These are phyloP conservation scores for Pyrrhia umbra DNA, from an alignment of 2,888 invertebrate species.

Conservation along the genomic window DNA sequence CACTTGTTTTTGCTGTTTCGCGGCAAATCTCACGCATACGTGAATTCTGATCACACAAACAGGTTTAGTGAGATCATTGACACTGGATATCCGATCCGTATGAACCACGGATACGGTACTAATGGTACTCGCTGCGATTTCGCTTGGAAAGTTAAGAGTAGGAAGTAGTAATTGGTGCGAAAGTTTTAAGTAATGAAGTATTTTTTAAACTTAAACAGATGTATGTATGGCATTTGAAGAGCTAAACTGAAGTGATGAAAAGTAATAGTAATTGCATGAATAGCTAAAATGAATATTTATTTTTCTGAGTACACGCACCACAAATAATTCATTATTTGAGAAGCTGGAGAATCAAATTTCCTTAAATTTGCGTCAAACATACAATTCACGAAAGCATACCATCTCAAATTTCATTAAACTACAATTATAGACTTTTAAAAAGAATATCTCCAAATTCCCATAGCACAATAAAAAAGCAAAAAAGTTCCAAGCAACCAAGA, in stretches of 20 bases:
- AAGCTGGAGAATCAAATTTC: no score
- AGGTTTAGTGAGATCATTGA: conserved; percentile 61
- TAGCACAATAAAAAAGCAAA: conserved; percentile 1
- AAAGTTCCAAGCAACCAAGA: conserved; percentile 1
- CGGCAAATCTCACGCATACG: conserved; percentile 48
- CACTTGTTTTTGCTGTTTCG: conserved; percentile 38
- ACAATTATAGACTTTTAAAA: background rate
- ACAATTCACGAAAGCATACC: background rate
- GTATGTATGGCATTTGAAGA: background rate
- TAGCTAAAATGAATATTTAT: no score
- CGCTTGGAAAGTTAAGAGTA: conserved; percentile 44
- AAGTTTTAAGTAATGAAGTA: conserved; percentile 35
- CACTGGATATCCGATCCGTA: conserved; percentile 56
- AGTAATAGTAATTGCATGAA: no score
- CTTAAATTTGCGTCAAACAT: no score
- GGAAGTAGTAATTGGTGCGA: conserved; percentile 49
- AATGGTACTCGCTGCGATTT: conserved; percentile 44
- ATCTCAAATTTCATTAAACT: no score
- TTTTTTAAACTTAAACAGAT: conserved; percentile 2
- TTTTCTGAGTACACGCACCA: no score
- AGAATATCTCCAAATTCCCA: background rate
- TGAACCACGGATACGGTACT: conserved; percentile 48
- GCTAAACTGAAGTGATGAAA: no score
- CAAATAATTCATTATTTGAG: no score
- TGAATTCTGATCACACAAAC: conserved; percentile 56